Base-by-base conservation (phyloP, 2,113 vertebrate species). In the Pedetes capensis region DNA sequence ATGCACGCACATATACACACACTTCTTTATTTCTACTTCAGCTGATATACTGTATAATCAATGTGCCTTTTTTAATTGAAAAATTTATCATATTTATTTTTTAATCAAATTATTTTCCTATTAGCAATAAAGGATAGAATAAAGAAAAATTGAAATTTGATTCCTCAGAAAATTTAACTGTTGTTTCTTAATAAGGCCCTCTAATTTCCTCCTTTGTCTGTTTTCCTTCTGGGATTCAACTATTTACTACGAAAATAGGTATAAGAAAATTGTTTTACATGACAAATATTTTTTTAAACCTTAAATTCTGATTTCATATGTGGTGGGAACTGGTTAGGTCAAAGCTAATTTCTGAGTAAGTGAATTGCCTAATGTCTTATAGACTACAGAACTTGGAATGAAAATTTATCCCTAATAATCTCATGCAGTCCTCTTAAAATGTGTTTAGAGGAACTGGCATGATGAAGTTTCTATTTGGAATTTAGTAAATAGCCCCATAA, bases 361-460 rank as follows among this genome's bases (percentile, higher is more conserved):
- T 97, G 87, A 91, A 47, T 87, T 95, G 51, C 59, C 51, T 87
- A 89, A 86, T 47, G 32, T 95, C 89, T 88, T 34, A 16, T 25
- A 57, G 63, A 91, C 79, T 61, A 29, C 2, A 89, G 47, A 94
- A 63, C 42, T 68, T 42, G 39, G 47, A 17, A 7, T 66, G 23
- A 81, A 93, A 53, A 47, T 53, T 44, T 61, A 12, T 61, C 25
- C 59, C 53, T 89, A 49, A 68, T 59, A 79, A 66, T 84, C 29
- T 63, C 51, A 16, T 42, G 32, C 39, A 79, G 23, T 93, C 59
- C 1, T 57, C 37, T 66, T 76, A 89, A 88, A 59, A 76, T 57
- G 61, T 87, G n/a, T 49, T 61, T 87, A 72, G 11, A 37, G 47
- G 8, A 81, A 57, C 17, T 55, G 32, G 34, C 47, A 81, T 2